Evolutionary conservation across 1,140 invertebrate species (phyloP).

Genomic region (Galleria mellonella): DNA sequence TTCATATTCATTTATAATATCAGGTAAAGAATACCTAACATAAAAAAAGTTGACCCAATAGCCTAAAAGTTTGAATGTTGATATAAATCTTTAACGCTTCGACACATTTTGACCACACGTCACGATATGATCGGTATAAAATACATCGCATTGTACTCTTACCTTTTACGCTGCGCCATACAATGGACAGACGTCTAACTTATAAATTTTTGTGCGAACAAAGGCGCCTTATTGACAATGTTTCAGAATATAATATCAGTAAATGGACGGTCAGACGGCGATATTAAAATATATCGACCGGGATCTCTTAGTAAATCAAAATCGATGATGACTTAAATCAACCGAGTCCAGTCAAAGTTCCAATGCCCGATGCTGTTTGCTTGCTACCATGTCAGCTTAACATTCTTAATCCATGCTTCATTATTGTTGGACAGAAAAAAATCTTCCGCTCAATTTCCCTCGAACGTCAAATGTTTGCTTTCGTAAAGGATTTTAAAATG

Average conservation of each 20-base stretch:
- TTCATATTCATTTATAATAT: too few relatives aligned
- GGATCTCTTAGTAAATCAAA: constrained; percentile 61
- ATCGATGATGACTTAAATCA: constrained; percentile 54
- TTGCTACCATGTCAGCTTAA: constrained; percentile 35
- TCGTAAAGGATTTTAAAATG: constrained; percentile 67
- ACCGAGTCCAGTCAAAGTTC: constrained; percentile 26
- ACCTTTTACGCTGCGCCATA: constrained; percentile 30
- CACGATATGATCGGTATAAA: constrained; percentile 63
- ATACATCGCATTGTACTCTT: constrained; percentile 53
- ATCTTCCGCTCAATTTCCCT: constrained; percentile 55
- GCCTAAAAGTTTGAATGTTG: constrained; percentile 16
- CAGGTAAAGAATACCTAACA: too few relatives aligned
- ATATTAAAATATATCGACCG: constrained; percentile 65
- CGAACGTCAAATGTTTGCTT: constrained; percentile 66
- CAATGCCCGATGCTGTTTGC: constrained; percentile 13
- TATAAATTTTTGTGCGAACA: constrained; percentile 70
- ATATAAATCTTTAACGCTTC: constrained; percentile 67
- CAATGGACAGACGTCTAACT: constrained; percentile 66
- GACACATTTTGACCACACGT: constrained; percentile 69
- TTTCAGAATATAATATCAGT: constrained; percentile 53
- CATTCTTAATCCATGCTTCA: constrained; percentile 18
- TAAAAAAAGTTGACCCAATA: constrained; percentile 14
- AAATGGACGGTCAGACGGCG: constrained; percentile 44
- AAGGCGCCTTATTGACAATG: constrained; percentile 67
- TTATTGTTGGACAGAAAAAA: constrained; percentile 35